Percentiles rank a stretch among this genome's conserved stretches.
Evolutionary conservation across 1,140 invertebrate genomes (phyloP).

Genomic region (Hylaeus volcanicus): DNA sequence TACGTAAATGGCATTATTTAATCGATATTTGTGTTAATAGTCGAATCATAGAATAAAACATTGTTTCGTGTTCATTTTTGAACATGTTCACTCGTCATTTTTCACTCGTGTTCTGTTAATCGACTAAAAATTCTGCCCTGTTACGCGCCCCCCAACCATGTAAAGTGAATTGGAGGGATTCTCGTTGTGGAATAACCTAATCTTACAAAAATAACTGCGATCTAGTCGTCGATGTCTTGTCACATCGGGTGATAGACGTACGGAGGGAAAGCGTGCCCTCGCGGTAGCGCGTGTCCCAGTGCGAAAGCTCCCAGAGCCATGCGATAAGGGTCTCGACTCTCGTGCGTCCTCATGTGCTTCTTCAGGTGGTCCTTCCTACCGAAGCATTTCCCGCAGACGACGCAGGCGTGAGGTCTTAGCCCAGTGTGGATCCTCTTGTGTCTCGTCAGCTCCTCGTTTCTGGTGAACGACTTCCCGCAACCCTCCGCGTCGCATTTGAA

Average conservation of each 20-base stretch:
- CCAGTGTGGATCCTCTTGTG: constrained; percentile 95
- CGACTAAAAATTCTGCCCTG: no score
- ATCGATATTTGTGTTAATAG: no score
- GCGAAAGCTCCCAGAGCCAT: constrained; percentile 43
- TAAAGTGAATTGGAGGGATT: no score
- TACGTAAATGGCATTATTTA: no score
- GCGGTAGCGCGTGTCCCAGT: not conserved
- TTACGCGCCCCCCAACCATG: no score
- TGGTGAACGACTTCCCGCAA: constrained; percentile 94
- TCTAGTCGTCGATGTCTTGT: not conserved
- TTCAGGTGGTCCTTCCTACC: constrained; percentile 94
- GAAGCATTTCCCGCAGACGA: constrained; percentile 91
- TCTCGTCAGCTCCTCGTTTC: constrained; percentile 95
- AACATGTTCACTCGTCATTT: no score
- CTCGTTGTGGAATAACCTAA: no score
- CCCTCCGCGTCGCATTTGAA: constrained; percentile 91
- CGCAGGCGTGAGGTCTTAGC: constrained; percentile 89
- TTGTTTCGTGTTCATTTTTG: no score
- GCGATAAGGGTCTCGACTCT: constrained; percentile 67
- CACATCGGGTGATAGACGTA: constrained; percentile 43
- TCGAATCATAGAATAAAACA: no score
- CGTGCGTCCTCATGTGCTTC: constrained; percentile 89
- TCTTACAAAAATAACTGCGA: not conserved
- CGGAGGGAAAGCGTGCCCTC: constrained; percentile 21
- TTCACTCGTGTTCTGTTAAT: no score